Base-by-base conservation (phyloP, 2,113 vertebrate genomes). In the Baryphthengus martii region DNA sequence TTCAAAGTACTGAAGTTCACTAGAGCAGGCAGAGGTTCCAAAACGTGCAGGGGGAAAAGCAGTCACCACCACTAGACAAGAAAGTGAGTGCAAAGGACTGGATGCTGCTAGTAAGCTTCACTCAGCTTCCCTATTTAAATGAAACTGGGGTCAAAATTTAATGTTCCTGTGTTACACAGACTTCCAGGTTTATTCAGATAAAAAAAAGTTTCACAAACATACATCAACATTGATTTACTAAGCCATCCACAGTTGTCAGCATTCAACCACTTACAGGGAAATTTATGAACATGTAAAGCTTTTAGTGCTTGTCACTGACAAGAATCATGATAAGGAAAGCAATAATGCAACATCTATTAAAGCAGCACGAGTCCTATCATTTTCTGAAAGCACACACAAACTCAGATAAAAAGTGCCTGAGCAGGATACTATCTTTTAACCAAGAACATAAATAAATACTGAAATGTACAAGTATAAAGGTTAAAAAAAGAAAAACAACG, bases 301-400 rank as follows among this genome's bases (percentile, higher is more conserved):
- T 95, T 95, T 95, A 97, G 77, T 75, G 76, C 89, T 96, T 92
- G 94, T 94, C 92, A 87, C 81, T 85, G 86, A 94, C 88, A 97
- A 95, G 89, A 97, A 95, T 92, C 91, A 93, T 45, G 93, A 93
- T 85, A 96, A 91, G 86, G 67, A 93, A 93, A 91, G 90, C 81
- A 87, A 94, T 93, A 95, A 96, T 53, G 72, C 65, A 72, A 65
- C 18, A 7, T 78, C 84, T 65, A 86, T 91, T 94, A 94, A 76
- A 93, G 67, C 90, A 92, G 87, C 75, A 85, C 0, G 26, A 90
- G 85, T 72, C 78, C 87, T 72, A 55, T 67, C 52, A 82, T 89
- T 42, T 93, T 63, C 89, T 74, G 73, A 93, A 81, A 86, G 67
- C 39, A 29, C 50, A 42, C 39, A 81, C 21, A 40, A 76, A 67